A percentile compares a stretch with the other conserved stretches of the same genome.
These are phyloP conservation scores for Poecile montanus DNA, from an alignment of 2,797 vertebrate species.

Conservation along the genomic window DNA sequence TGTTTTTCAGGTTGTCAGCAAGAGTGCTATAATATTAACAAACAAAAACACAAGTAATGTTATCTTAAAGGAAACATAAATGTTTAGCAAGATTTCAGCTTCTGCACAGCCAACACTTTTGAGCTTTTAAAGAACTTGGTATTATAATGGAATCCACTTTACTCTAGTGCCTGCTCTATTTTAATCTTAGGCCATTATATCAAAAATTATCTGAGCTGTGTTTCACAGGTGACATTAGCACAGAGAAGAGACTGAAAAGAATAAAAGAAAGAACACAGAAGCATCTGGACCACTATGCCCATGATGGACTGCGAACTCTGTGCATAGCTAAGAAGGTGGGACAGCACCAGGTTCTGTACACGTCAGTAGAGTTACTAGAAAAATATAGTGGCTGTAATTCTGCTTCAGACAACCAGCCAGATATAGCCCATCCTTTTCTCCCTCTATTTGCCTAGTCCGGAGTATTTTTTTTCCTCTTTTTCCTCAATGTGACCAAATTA, in stretches of 20 bases:
- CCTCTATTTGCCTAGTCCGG: not conserved
- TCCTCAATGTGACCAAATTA: not conserved
- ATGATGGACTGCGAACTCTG: constrained; percentile 88
- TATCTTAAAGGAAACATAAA: not conserved
- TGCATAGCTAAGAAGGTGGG: constrained; percentile 93
- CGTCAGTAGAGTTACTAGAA: not conserved
- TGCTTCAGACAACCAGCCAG: not conserved
- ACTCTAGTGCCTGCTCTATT: not conserved
- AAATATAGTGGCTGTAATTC: not conserved
- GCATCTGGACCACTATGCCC: constrained; percentile 88
- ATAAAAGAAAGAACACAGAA: constrained; percentile 84
- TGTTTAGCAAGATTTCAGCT: not conserved
- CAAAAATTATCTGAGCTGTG: not conserved
- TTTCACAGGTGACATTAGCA: constrained; percentile 72
- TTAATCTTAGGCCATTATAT: not conserved
- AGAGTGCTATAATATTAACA: not conserved
- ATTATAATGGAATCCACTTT: not conserved
- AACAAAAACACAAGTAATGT: not conserved
- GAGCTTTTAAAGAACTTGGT: not conserved
- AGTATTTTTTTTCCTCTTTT: not conserved
- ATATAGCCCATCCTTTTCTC: not conserved
- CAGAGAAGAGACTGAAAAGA: constrained; percentile 76
- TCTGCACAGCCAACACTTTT: not conserved
- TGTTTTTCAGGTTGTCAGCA: constrained; percentile 9
- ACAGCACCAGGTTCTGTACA: not conserved